Evolutionary conservation across 2,797 vertebrate species (phyloP).

Genomic region (Austrolebias charrua): DNA sequence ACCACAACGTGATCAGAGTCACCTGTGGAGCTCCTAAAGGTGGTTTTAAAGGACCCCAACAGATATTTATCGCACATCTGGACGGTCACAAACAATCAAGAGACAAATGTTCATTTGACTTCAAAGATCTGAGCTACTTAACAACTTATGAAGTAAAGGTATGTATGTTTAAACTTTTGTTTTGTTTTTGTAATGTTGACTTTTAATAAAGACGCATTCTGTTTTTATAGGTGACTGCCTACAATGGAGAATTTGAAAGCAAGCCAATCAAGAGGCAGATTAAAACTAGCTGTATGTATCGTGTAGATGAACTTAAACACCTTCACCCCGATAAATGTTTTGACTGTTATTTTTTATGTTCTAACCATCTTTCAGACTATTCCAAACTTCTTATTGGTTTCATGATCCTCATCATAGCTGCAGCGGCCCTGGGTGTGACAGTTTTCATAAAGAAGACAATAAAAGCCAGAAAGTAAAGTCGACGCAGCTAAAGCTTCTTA

Average conservation of each 20-base stretch:
- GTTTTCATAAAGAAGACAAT: no score
- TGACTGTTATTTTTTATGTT: no score
- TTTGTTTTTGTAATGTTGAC: no score
- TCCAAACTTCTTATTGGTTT: not conserved
- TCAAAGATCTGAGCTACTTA: constrained; percentile 63
- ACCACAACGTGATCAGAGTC: constrained; percentile 13
- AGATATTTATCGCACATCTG: fast-evolving
- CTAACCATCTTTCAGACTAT: constrained; percentile 57
- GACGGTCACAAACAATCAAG: fast-evolving
- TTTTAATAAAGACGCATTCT: no score
- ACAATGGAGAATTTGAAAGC: not conserved
- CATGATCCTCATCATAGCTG: not conserved
- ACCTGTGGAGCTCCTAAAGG: no score
- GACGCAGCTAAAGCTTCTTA: no score
- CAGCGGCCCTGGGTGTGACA: constrained; percentile 69
- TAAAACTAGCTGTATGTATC: not conserved
- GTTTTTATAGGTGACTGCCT: constrained; percentile 4
- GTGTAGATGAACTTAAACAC: not conserved
- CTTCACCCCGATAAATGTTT: not conserved
- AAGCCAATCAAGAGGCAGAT: fast-evolving
- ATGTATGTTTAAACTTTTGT: constrained; percentile 41
- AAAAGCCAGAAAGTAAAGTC: no score
- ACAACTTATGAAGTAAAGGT: constrained; percentile 61
- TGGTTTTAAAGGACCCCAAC: fast-evolving
- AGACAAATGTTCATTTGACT: constrained; percentile 13